These are phyloP conservation scores for Sepiola atlantica DNA, from an alignment of 2,888 invertebrate species.

Conservation along the genomic window DNA sequence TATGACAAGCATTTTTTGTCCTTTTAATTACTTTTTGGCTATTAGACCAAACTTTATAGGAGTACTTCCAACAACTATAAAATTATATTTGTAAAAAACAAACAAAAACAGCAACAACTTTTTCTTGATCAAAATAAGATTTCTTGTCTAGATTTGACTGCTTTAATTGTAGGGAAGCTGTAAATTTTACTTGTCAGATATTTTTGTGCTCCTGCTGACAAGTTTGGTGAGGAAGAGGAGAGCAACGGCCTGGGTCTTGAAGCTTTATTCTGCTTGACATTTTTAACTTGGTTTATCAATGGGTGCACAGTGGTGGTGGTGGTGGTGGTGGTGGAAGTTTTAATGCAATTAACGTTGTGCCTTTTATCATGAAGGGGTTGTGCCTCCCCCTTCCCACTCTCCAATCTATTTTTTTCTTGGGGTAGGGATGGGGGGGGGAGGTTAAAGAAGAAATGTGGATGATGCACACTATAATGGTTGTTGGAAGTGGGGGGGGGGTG, in stretches of 20 bases:
- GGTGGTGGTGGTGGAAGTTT: neutral
- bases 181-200: neutral
- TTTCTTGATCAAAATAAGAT: neutral
- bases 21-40: too few species aligned
- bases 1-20: too few species aligned
- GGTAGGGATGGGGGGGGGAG: neutral
- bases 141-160: neutral
- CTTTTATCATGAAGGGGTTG: neutral
- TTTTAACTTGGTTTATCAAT: neutral
- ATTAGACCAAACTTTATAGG: too few species aligned
- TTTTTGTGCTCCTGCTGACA: neutral
- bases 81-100: too few species aligned
- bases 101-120: neutral
- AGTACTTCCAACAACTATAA: too few species aligned
- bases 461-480: neutral
- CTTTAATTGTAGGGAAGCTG: neutral
- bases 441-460: neutral
- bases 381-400: neutral
- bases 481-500: neutral
- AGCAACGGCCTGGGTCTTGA: neutral
- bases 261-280: neutral
- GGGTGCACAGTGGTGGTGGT: neutral
- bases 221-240: neutral
- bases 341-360: neutral
- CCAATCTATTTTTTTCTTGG: neutral